Evolutionary conservation across 1,140 invertebrate genomes (phyloP).

Genomic region (Adoxophyes honmai): DNA sequence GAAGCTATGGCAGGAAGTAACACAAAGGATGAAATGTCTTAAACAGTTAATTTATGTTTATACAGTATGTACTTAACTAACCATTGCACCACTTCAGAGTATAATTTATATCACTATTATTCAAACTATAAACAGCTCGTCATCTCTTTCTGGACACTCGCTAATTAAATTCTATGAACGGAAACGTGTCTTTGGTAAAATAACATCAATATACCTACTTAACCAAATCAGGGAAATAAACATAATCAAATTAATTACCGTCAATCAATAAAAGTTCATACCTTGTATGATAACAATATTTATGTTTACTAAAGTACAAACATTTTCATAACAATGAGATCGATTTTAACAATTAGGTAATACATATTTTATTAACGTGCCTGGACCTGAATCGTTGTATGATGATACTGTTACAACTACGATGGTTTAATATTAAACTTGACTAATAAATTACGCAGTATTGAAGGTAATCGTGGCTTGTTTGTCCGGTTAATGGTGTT

Average conservation of each 20-base stretch:
- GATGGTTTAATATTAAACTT: neutral
- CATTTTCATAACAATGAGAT: constrained; percentile 74
- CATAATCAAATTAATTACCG: constrained; percentile 41
- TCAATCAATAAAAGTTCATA: constrained; percentile 67
- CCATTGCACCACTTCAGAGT: constrained; percentile 63
- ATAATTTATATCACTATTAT: constrained; percentile 53
- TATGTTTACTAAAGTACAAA: constrained; percentile 50
- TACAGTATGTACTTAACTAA: constrained; percentile 55
- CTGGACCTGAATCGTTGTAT: constrained; percentile 60
- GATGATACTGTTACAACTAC: constrained; percentile 10
- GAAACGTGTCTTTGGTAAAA: constrained; percentile 71
- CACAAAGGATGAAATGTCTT: constrained; percentile 30
- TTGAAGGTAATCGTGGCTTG: neutral
- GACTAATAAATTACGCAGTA: neutral
- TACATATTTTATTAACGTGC: constrained; percentile 26
- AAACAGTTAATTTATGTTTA: constrained; percentile 39
- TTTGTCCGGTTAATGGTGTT: too few species aligned
- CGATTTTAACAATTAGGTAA: constrained; percentile 52
- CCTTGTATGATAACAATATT: constrained; percentile 75
- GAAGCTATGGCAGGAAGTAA: constrained; percentile 47
- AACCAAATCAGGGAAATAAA: constrained; percentile 50
- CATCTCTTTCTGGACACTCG: constrained; percentile 37
- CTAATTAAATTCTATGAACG: constrained; percentile 45
- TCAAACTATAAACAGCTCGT: constrained; percentile 47
- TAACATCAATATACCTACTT: constrained; percentile 55